Evolutionary conservation across 2,113 vertebrate genomes (phyloP), one percentile per base, ranked within the genome.

Genomic region (Poecile atricapillus): DNA sequence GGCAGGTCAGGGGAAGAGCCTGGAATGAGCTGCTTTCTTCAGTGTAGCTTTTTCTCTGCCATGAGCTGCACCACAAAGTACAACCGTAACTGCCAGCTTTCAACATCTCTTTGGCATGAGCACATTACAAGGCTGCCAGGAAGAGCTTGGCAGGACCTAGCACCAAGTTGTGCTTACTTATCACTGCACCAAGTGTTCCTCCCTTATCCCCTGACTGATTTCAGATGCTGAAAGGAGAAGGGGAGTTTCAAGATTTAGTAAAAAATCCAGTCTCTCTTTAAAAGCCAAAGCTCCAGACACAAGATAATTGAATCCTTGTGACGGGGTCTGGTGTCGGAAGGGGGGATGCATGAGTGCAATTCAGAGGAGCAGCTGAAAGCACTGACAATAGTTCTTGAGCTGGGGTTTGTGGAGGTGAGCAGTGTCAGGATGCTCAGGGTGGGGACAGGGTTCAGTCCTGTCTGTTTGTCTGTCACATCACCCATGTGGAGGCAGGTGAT

Each of bases 401-500:
- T 55, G 35, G 25, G 18, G 8, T 17, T 52, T 62, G 15, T 53
- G 60, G 15, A 82, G 43, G 4, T 31, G 60, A 82, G 64, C 64
- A 67, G 28, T 28, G 19, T 20, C 15, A 49, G 23, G 49, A 7
- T 10, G 39, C 20, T 49, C 28, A 15, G 28, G 47, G 13, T 55
- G 3, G 39, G n/a, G 27, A 69, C 27, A 67, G 37, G 35, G 7
- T 33, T 64, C 35, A 9, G 1, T 10, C 80, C 49, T 56, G 28
- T 52, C 46, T 27, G 19, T 58, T 62, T 58, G 58, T 64, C 60
- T 19, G 16, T 52, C 44, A 22, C 28, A 58, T 24, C 67, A 2
- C 33, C 68, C 19, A 1, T 5, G 35, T 1, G 3, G 35, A n/a
- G 44, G 82, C 28, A 50, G 33, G 49, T 2, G 2, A 39, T 15